Evolutionary conservation across 64 coral and sea anemone species (phyloP).

Genomic region (Orbicella faveolata): DNA sequence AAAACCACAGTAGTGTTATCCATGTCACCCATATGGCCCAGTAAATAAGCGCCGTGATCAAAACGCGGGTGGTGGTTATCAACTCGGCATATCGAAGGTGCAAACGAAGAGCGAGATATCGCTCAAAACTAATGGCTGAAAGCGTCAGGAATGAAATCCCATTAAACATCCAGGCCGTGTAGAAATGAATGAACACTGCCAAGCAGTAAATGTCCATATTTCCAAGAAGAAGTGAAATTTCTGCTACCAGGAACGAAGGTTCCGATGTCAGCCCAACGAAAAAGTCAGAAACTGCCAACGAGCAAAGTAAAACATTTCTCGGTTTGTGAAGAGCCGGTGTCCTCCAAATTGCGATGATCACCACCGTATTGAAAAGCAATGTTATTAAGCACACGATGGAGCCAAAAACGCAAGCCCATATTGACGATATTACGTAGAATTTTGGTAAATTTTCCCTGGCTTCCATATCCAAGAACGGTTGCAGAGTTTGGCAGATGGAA

Average conservation of each 20-base stretch:
- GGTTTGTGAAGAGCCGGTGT: slow-evolving; percentile 51
- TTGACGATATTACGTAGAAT: slow-evolving; percentile 2
- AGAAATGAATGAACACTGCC: slow-evolving; percentile 55
- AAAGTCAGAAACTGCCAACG: slow-evolving; percentile 72
- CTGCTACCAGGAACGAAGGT: slow-evolving; percentile 40
- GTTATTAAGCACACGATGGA: neutral
- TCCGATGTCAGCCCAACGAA: slow-evolving; percentile 58
- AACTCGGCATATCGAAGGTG: too few relatives aligned
- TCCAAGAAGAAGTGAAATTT: slow-evolving; percentile 21
- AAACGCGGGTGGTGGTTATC: too few relatives aligned
- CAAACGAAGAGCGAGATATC: too few relatives aligned
- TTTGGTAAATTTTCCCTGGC: neutral
- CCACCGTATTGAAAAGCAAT: slow-evolving; percentile 41
- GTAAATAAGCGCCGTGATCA: too few relatives aligned
- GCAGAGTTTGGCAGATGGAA: neutral
- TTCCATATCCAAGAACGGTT: slow-evolving; percentile 17
- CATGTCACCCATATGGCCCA: too few relatives aligned
- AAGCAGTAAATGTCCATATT: slow-evolving; percentile 33
- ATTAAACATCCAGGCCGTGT: neutral
- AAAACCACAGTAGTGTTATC: too few relatives aligned
- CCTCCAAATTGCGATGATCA: slow-evolving; percentile 43
- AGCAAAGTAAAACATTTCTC: slow-evolving; percentile 53
- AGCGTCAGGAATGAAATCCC: too few relatives aligned
- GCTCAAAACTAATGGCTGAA: too few relatives aligned
- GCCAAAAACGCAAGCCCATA: neutral